Percentiles rank a stretch among this genome's conserved stretches.
These are phyloP conservation scores for Propithecus deckenii DNA, from an alignment of 2,797 vertebrate species.

Conservation along the genomic window DNA sequence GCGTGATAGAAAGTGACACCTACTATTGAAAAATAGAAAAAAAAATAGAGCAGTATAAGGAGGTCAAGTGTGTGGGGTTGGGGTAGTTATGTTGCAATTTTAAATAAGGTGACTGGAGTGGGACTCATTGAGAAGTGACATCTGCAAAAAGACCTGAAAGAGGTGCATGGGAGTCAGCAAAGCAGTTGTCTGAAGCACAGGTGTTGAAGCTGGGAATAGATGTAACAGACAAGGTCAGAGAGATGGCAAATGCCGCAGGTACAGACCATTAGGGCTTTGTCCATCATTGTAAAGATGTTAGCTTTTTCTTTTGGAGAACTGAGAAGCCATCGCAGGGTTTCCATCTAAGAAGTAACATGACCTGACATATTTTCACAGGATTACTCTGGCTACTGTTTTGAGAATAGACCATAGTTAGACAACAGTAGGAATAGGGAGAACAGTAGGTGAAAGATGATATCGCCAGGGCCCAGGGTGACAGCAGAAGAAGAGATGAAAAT, in stretches of 20 bases:
- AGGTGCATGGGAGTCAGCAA: background rate
- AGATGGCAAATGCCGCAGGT: accelerated
- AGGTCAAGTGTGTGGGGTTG: background rate
- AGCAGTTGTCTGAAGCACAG: background rate
- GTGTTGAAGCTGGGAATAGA: background rate
- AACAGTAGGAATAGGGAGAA: background rate
- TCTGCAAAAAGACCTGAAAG: background rate
- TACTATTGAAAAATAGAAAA: background rate
- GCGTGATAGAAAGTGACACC: background rate
- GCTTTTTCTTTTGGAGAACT: background rate
- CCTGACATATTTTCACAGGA: background rate
- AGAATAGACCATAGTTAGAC: background rate
- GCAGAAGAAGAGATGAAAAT: background rate
- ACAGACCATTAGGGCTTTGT: background rate
- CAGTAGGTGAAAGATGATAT: background rate
- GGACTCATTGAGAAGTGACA: background rate
- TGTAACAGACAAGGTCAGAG: too few species aligned
- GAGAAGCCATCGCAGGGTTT: background rate
- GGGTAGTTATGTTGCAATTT: background rate
- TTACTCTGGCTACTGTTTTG: background rate
- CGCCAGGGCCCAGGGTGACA: background rate
- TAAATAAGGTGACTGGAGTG: background rate
- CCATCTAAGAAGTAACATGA: background rate
- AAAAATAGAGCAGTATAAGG: background rate
- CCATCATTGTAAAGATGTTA: background rate